phyloP scores from a whole-genome alignment of 2,113 vertebrate species.

The Megaceryle torquata region DNA sequence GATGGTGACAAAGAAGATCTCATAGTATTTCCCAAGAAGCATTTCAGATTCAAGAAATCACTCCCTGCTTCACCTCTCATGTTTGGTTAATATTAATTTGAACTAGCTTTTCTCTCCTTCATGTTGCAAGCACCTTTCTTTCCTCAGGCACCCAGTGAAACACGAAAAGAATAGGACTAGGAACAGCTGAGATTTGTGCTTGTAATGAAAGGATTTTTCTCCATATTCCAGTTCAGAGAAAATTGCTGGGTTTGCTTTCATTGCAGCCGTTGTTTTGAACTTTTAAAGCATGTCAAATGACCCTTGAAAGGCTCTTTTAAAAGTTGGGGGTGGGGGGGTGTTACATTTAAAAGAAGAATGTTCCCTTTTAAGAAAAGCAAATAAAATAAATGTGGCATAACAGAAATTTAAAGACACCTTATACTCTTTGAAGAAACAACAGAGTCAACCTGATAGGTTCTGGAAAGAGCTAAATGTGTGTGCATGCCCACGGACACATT shows the following conservation, averaged over 20 bases:
- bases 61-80: background rate
- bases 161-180: background rate
- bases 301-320: background rate
- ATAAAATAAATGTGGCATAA: background rate
- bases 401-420: background rate
- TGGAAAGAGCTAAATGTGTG: background rate
- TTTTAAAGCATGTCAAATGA: background rate
- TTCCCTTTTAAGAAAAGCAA: background rate
- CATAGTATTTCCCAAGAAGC: background rate
- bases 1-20: background rate
- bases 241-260: background rate
- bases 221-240: background rate
- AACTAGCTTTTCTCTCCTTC: background rate
- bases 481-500: background rate
- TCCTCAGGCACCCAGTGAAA: background rate
- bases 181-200: background rate
- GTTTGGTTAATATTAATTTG: background rate
- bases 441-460: background rate
- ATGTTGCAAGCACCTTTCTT: background rate
- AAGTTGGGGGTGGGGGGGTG: background rate
- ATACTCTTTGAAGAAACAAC: background rate
- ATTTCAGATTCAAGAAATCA: background rate
- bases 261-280: background rate
- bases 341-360: background rate
- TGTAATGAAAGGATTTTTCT: background rate